Conservation (phyloP, 2,113 vertebrate genomes). For the Hyla sarda region DNA sequence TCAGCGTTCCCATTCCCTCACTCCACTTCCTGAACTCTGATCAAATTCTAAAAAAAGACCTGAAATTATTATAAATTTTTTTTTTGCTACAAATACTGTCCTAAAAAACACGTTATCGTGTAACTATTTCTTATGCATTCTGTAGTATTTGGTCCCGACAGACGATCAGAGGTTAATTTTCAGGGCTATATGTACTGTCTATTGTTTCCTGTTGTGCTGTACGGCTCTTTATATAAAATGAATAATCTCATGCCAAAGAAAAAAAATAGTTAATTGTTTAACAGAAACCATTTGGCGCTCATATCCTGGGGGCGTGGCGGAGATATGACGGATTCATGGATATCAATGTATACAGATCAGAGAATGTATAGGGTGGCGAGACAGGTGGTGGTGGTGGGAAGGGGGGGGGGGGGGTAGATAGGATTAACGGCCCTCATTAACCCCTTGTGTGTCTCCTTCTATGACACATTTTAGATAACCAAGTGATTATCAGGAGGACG, state of each 20-base stretch:
- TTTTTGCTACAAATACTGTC: neutral
- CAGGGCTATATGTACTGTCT: neutral
- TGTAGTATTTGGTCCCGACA: too few species aligned
- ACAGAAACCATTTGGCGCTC: constrained; percentile 35
- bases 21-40: constrained; percentile 20
- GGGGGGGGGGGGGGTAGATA: neutral
- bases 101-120: neutral
- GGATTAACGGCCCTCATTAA: neutral
- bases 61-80: neutral
- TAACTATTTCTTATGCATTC: neutral
- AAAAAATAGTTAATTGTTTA: constrained; percentile 18
- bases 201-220: neutral
- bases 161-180: neutral
- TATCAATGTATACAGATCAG: neutral
- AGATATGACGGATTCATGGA: neutral
- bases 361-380: neutral
- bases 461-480: neutral
- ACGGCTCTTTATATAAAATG: neutral
- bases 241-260: constrained; percentile 11
- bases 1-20: constrained; percentile 28
- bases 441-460: neutral
- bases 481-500: neutral
- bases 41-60: neutral
- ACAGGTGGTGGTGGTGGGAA: too few species aligned
- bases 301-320: neutral